Base-by-base conservation (phyloP, 37 sponge, comb jelly and placozoan genomes). In the Halichondria panicea region DNA sequence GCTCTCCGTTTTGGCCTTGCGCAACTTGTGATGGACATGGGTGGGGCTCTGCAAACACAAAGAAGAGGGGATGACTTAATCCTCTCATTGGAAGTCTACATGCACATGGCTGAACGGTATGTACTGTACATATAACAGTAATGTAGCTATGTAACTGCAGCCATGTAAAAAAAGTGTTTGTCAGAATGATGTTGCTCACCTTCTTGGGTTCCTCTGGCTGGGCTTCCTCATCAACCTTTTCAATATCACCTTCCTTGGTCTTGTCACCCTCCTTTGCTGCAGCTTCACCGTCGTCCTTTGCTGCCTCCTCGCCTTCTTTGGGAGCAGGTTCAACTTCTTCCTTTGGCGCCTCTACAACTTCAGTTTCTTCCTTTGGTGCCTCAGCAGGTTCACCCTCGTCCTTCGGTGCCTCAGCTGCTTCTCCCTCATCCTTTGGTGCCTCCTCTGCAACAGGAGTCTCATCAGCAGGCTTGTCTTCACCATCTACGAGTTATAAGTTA, bases 1-100 rank as follows among this genome's bases (percentile, higher is more conserved):
- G 0, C 78, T 61, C 56, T 91, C 91, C 1, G 31, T 25, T 55
- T 86, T 86, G 48, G 81, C 79, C 73, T 64, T 82, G 45, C 25
- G 43, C 6, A 25, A n/a, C 44, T 68, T 22, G 21, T 68, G 77
- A 39, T 31, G 77, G 39, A 43, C 42, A 9, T n/a, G 62, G 11
- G 52, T 48, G 15, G 11, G 15, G 52, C 52, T 24, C n/a, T 22
- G n/a, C 7, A 11, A n/a, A 27, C 7, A 58, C 60, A n/a, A 24
- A 24, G 7, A 58, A 58, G 60, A n/a, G 7, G 19, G 60, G 15
- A n/a, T 22, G 27, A 58, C 7, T 7, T n/a, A 21, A 43, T 44
- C 30, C 39, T 72, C 34, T 30, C 5, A 34, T 30, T 27, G 19
- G 5, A 72, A 22, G 58, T 25, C 24, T 43, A 69, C 25, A 39